Percentiles rank a stretch among this genome's conserved stretches.
Evolutionary conservation across 2,797 vertebrate species (phyloP).

Genomic region (Ibycter americanus): DNA sequence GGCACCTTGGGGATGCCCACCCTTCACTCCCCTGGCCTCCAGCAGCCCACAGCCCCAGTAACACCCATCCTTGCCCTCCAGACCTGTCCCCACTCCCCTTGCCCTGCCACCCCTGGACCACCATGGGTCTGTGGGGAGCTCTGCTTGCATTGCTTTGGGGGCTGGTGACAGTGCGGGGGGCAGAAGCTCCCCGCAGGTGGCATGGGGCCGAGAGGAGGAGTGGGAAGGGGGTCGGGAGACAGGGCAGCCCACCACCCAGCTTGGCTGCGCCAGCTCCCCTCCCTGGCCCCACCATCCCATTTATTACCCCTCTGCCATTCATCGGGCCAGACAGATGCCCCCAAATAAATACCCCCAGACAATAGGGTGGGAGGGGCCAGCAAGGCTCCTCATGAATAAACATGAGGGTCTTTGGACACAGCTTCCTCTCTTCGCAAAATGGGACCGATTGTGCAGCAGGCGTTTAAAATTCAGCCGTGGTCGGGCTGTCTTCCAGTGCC

Average conservation of each 20-base stretch:
- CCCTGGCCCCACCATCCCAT: slow-evolving; percentile 42
- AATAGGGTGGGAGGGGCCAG: slow-evolving; percentile 59
- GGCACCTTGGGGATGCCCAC: not conserved
- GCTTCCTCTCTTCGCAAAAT: slow-evolving; percentile 69
- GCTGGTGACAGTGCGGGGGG: rapidly evolving
- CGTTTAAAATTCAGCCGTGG: slow-evolving; percentile 68
- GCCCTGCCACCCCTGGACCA: rapidly evolving
- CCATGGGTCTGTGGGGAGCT: not conserved
- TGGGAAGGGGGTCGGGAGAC: not conserved
- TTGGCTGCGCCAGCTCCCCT: not conserved
- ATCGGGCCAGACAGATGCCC: slow-evolving; percentile 66
- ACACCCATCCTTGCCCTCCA: not conserved
- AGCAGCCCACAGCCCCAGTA: not conserved
- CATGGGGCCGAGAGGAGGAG: not conserved
- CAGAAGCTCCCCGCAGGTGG: not conserved
- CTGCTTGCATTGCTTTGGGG: not conserved
- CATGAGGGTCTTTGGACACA: slow-evolving; percentile 57
- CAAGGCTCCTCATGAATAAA: slow-evolving; percentile 53
- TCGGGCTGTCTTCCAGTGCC: slow-evolving; percentile 54
- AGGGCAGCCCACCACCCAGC: not conserved
- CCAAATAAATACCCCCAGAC: slow-evolving; percentile 68
- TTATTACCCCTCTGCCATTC: slow-evolving; percentile 57
- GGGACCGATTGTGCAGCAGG: slow-evolving; percentile 55
- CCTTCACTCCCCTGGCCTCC: rapidly evolving
- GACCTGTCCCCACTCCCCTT: not conserved